These are phyloP conservation scores for Lemur catta DNA, from an alignment of 2,797 vertebrate species.

Conservation along the genomic window DNA sequence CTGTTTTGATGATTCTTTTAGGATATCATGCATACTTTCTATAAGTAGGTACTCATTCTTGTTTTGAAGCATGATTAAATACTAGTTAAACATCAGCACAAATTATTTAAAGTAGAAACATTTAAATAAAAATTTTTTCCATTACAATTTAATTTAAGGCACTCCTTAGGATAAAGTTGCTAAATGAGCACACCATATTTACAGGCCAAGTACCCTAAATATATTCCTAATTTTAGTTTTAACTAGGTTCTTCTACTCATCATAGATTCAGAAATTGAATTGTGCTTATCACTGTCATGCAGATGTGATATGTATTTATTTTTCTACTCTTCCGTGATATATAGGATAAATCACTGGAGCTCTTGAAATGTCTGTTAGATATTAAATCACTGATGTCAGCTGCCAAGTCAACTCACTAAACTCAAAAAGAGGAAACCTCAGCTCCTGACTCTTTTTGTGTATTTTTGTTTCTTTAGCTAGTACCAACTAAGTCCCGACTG, in stretches of 20 bases:
- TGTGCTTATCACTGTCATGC: conserved; percentile 26
- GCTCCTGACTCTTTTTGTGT: not conserved
- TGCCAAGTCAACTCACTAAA: not conserved
- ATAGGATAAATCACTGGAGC: conserved; percentile 11
- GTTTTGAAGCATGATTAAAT: not conserved
- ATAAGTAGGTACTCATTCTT: not conserved
- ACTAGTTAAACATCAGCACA: not conserved
- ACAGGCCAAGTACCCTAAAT: not conserved
- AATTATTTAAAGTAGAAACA: not conserved
- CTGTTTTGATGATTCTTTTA: not conserved
- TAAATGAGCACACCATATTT: not conserved
- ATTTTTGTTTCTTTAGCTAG: conserved; percentile 12
- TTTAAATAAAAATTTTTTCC: not conserved
- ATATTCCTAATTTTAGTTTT: not conserved
- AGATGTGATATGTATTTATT: conserved; percentile 22
- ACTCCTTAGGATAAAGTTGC: not conserved
- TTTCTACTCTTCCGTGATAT: not conserved
- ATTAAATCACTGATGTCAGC: conserved; percentile 49
- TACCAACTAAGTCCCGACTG: not conserved
- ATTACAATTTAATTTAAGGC: not conserved
- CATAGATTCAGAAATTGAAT: conserved; percentile 37
- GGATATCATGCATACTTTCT: not conserved
- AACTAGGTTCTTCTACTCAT: not conserved
- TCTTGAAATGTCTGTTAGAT: conserved; percentile 13
- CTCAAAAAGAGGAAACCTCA: not conserved